phyloP scores from a whole-genome alignment of 2,113 vertebrate species.

The Argyrosomus japonicus region DNA sequence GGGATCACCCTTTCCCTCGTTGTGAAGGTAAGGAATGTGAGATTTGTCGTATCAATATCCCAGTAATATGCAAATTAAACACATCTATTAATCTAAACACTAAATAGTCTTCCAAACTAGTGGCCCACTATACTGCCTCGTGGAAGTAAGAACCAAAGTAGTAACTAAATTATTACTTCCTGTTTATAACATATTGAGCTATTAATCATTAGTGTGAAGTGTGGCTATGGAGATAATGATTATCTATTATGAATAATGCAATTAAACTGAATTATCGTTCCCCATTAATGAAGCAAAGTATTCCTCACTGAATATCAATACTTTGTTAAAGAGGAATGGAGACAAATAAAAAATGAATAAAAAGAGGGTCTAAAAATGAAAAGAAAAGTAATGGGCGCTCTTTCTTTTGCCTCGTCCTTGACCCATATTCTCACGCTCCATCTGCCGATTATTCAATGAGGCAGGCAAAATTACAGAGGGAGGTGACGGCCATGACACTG shows the following conservation, averaged over 20 bases:
- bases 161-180: constrained; percentile 28
- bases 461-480: constrained; percentile 53
- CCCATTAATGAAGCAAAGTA: constrained; percentile 68
- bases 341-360: constrained; percentile 57
- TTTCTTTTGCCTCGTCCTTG: constrained; percentile 64
- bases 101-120: constrained; percentile 2
- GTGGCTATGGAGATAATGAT: constrained; percentile 63
- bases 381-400: constrained; percentile 55
- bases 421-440: constrained; percentile 71
- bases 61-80: neutral
- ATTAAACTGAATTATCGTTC: constrained; percentile 70
- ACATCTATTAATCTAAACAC: neutral
- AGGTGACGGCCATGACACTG: constrained; percentile 62
- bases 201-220: constrained; percentile 55
- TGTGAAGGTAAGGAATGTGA: constrained; percentile 91
- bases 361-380: constrained; percentile 39
- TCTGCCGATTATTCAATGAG: constrained; percentile 70
- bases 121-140: neutral
- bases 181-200: constrained; percentile 48
- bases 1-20: constrained; percentile 94
- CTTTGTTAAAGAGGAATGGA: constrained; percentile 47
- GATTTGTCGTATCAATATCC: neutral
- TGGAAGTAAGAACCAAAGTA: constrained; percentile 28
- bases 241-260: constrained; percentile 72
- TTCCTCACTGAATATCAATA: constrained; percentile 64